A percentile compares a stretch with the other conserved stretches of the same genome.
Conservation (phyloP, 1,140 invertebrate genomes). For the Sipha flava region DNA sequence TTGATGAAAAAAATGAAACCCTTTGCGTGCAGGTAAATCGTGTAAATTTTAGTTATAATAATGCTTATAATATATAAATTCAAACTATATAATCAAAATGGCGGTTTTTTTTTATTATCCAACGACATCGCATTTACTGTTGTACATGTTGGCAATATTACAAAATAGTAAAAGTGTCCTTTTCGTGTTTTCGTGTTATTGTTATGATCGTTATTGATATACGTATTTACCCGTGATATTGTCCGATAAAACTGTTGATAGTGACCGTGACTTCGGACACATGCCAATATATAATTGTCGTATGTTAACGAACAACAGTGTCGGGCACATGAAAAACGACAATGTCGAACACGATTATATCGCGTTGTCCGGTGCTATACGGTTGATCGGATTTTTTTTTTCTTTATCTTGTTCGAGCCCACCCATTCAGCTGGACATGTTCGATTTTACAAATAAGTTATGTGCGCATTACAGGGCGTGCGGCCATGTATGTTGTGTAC, state of each 20-base stretch:
- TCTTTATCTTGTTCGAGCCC: not conserved
- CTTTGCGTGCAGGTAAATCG: too few species aligned
- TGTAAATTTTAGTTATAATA: too few species aligned
- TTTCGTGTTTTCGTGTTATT: too few species aligned
- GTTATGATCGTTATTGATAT: too few species aligned
- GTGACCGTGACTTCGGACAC: constrained; percentile 9
- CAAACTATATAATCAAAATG: too few species aligned
- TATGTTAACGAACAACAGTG: too few species aligned
- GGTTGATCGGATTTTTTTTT: constrained; percentile 1
- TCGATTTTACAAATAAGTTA: not conserved
- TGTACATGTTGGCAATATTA: too few species aligned
- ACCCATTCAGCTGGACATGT: constrained; percentile 20
- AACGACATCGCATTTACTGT: too few species aligned
- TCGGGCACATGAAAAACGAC: not conserved
- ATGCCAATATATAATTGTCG: constrained; percentile 14
- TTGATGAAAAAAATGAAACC: too few species aligned
- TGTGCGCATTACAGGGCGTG: not conserved
- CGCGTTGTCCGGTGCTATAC: not conserved
- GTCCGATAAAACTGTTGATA: not conserved
- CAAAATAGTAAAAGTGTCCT: too few species aligned
- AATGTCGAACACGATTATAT: constrained; percentile 17
- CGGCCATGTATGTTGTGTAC: not conserved
- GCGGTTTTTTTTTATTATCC: too few species aligned
- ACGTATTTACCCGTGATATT: not conserved
- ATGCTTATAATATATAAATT: too few species aligned